Evolutionary conservation across 1,140 invertebrate genomes (phyloP).

Genomic region (Cephus cinctus): DNA sequence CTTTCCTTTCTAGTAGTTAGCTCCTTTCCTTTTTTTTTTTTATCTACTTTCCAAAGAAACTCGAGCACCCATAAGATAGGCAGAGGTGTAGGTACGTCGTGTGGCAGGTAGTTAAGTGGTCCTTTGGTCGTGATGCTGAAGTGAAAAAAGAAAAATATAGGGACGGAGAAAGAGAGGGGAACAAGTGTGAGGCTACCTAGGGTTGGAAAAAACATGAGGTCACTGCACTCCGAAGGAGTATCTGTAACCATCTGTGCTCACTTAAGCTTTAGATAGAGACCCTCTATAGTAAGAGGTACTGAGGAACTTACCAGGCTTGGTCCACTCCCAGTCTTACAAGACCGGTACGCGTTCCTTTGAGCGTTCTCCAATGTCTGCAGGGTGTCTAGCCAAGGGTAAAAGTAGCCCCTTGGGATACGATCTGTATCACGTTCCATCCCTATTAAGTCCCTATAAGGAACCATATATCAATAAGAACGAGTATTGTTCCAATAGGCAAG

Average conservation of each 20-base stretch:
- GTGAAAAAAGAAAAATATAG: no score
- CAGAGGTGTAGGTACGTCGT: not conserved
- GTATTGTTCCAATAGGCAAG: no score
- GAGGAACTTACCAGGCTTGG: no score
- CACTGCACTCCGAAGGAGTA: not conserved
- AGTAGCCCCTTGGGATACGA: not conserved
- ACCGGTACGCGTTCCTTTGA: not conserved
- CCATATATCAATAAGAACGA: not conserved
- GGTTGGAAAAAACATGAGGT: not conserved
- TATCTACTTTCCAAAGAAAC: not conserved
- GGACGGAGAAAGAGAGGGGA: not conserved
- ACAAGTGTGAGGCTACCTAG: not conserved
- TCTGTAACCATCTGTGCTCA: not conserved
- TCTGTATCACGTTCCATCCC: not conserved
- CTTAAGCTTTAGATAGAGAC: not conserved
- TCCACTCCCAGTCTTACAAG: no score
- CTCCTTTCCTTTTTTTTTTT: not conserved
- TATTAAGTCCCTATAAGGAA: not conserved
- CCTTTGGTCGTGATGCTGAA: no score
- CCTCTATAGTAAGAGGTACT: not conserved
- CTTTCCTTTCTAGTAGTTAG: no score
- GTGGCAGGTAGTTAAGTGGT: no score
- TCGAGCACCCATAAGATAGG: not conserved
- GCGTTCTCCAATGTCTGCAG: not conserved
- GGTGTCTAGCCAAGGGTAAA: not conserved